These are phyloP conservation scores for Rhaphigaster nebulosa DNA, from an alignment of 2,888 invertebrate species.

Conservation along the genomic window DNA sequence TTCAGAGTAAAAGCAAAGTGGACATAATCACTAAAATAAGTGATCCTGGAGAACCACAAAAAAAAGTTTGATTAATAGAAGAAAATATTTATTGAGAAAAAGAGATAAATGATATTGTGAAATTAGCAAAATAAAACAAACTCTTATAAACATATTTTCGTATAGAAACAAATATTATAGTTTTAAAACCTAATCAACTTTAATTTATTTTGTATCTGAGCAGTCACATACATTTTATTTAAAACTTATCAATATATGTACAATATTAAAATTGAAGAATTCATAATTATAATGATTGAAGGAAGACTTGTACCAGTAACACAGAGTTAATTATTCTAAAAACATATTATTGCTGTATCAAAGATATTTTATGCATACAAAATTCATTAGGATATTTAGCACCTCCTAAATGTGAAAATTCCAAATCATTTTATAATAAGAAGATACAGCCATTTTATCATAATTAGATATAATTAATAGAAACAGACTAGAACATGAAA, in stretches of 20 bases:
- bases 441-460: not conserved
- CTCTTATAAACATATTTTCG: not conserved
- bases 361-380: constrained; percentile 28
- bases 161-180: not conserved
- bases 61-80: not conserved
- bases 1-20: no score
- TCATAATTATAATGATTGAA: not conserved
- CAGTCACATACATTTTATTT: not conserved
- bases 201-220: not conserved
- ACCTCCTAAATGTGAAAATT: not conserved
- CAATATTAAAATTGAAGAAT: not conserved
- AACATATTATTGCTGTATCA: not conserved
- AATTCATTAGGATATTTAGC: constrained; percentile 10
- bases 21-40: no score
- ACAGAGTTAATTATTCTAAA: not conserved
- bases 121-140: not conserved
- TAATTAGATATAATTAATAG: not conserved
- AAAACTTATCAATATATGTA: not conserved
- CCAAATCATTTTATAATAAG: not conserved
- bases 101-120: not conserved
- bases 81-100: constrained; percentile 29
- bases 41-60: no score
- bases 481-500: not conserved
- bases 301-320: not conserved
- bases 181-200: not conserved